Base-by-base conservation (phyloP, 2,888 invertebrate species). In the Onthophagus sagittarius region DNA sequence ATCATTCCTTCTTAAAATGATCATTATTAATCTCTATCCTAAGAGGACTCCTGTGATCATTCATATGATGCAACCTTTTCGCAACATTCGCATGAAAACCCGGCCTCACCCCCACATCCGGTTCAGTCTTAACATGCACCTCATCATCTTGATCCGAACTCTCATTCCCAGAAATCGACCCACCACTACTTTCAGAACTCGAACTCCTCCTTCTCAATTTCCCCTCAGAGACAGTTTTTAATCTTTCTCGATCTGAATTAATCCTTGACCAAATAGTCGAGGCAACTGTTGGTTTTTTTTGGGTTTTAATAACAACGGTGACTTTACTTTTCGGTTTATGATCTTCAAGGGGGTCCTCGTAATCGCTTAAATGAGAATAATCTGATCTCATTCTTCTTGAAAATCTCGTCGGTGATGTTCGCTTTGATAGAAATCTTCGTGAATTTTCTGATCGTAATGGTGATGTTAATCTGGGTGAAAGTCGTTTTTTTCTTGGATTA, bases 271-370 rank as follows among this genome's bases (percentile, higher is more conserved):
- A 84, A 65, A 86, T 80, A 0, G 84, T 83, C 0, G 85, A 85
- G 4, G 84, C 85, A 5, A 83, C 82, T 0, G 82, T 74, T 0
- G 84, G 85, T 76, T 81, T 79, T 73, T 83, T 84, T 69, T 82
- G 83, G 7, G 80, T 82, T 79, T 83, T 84, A 32, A 85, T 82
- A 33, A 85, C 85, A 3, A 85, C 83, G 0, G 84, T 82, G 2
- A 85, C 84, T 78, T 84, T 85, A 78, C 85, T 85, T 73, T 76
- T 81, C 0, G 85, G 82, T 77, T 84, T 84, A 9, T 77, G 74
- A 13, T 71, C 74, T 15, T 75, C 71, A 62, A 71, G 76, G 0
- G 74, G 69, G 6, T 72, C 70, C 0, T 76, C 78, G n/a, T 76
- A 73, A 14, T 71, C 62, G 11, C 62, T 62, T 11, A 15, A 2